Evolutionary conservation across 30 jellyfish, hydroid and myxozoan species (phyloP), one percentile per base, ranked within the genome.

Genomic region (Cassiopea andromeda): DNA sequence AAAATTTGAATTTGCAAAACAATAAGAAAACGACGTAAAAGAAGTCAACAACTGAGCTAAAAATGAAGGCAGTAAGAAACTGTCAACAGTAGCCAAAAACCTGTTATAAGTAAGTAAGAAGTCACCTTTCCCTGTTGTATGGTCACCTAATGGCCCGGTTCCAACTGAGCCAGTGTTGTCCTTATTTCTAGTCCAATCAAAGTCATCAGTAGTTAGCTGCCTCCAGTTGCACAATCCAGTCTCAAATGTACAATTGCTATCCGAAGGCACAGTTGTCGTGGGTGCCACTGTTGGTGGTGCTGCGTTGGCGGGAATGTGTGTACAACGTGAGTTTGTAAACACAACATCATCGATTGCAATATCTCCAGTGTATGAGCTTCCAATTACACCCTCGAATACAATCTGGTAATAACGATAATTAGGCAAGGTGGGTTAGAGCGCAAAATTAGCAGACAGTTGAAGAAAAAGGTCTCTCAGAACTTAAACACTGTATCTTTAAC

Each of bases 201-300:
- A 94, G 58, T 90, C 80, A 83, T 94, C 98, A 12, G 96, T 85
- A 1, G 80, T 86, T 45, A 85, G 82, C 67, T 94, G 98, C 60
- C 87, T 94, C 98, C 98, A 94, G 69, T 93, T 90, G 79, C 98
- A 94, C 10, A 91, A 43, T 7, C 98, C 96, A 60, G 71, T 81
- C 27, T 94, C 98, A 77, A 94, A 94, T 15, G 98, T 94, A 77
- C 98, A 95, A 78, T 95, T 95, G 77, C 98, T 91, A 89, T 95
- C 99, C 10, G 99, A 89, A 7, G 99, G 99, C 50, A 97, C 95
- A 14, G 95, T 87, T 4, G 99, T 95, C 1, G 99, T 95, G 4
- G 99, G 99, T 15, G 98, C 93, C 5, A 95, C 93, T 46, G 99
- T 95, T 44, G 99, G 99, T 13, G 99, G 99, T 46, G 96, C 96